Evolutionary conservation across 2,113 vertebrate species (phyloP).

Genomic region (Carassius gibelio): DNA sequence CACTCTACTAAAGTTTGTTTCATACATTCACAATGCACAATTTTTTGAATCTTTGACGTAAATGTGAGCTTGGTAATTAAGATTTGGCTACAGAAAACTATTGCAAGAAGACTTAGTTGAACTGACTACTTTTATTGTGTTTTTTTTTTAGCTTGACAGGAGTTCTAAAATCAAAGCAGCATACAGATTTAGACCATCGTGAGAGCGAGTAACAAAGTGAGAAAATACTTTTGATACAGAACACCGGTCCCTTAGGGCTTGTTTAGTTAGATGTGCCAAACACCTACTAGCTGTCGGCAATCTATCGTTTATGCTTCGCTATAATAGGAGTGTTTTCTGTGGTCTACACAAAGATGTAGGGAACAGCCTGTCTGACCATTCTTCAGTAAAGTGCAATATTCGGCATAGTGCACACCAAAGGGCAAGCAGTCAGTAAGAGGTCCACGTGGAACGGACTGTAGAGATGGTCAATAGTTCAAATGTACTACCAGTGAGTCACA

Average conservation of each 20-base stretch:
- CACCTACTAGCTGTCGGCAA: background rate
- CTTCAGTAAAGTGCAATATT: conserved; percentile 48
- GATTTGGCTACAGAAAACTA: background rate
- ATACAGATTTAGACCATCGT: background rate
- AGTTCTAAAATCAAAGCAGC: background rate
- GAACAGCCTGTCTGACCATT: conserved; percentile 11
- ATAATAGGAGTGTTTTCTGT: background rate
- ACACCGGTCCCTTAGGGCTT: background rate
- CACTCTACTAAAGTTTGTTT: background rate
- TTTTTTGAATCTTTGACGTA: background rate
- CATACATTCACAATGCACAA: background rate
- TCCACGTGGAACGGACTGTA: background rate
- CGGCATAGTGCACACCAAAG: conserved; percentile 34
- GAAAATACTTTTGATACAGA: background rate
- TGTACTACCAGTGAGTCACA: conserved; percentile 61
- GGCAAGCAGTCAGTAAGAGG: conserved; percentile 30
- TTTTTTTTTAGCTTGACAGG: background rate
- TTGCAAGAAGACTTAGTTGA: background rate
- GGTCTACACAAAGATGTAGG: conserved; percentile 3
- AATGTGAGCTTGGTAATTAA: background rate
- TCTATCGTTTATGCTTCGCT: background rate
- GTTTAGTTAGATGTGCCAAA: background rate
- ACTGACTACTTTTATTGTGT: too few species aligned
- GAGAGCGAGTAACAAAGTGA: background rate
- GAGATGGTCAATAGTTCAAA: conserved; percentile 36